Conservation (phyloP, 1,140 invertebrate species). For the Drosophila lowei region DNA sequence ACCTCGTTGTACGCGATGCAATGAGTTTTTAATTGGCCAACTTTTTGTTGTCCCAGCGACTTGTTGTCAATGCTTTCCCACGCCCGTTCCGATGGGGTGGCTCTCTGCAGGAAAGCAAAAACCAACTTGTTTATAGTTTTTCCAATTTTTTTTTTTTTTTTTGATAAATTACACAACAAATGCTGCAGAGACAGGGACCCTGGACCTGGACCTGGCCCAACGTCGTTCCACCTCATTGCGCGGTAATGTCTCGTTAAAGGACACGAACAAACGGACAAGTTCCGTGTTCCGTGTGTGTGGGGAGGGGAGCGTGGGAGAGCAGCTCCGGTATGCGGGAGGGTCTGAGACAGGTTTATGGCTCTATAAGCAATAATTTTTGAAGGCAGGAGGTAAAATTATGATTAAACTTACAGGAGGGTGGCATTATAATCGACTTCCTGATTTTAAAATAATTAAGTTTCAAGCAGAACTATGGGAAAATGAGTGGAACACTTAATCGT, state of each 20-base stretch:
- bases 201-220: conserved; percentile 3
- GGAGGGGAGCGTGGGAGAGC: conserved; percentile 64
- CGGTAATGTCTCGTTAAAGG: conserved; percentile 61
- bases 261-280: conserved; percentile 37
- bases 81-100: conserved; percentile 27
- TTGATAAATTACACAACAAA: conserved; percentile 73
- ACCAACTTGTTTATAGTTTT: conserved; percentile 41
- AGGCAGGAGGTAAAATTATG: conserved; percentile 27
- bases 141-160: conserved; percentile 14
- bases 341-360: conserved; percentile 10
- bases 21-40: conserved; percentile 68
- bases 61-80: conserved; percentile 51
- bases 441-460: conserved; percentile 1
- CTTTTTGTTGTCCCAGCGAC: neutral
- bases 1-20: conserved; percentile 42
- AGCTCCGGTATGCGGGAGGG: neutral
- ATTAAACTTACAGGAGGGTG: conserved; percentile 4
- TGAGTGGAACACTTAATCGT: too few species aligned
- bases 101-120: neutral
- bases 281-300: neutral
- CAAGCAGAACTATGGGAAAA: too few species aligned
- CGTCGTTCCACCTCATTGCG: conserved; percentile 64
- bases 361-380: conserved; percentile 33
- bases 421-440: conserved; percentile 23
- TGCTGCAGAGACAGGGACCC: conserved; percentile 11